phyloP scores from a whole-genome alignment of 2,113 vertebrate species.

The Apistogramma diplotaenia region DNA sequence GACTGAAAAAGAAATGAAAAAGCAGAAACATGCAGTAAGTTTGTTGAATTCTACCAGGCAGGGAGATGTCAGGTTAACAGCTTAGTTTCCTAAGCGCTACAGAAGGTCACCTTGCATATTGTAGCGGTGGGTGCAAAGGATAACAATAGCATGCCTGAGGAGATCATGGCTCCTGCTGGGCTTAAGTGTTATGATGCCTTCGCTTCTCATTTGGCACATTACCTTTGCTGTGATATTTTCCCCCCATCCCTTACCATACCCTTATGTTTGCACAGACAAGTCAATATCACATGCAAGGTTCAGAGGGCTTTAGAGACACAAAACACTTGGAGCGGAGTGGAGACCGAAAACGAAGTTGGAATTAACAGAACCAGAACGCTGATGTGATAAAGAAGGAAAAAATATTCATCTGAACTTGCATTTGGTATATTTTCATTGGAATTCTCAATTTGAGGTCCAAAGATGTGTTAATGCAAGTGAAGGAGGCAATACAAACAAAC shows the following conservation, averaged over 20 bases:
- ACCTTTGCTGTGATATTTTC: neutral
- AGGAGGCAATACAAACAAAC: neutral
- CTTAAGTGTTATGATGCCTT: constrained; percentile 10
- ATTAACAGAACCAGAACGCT: neutral
- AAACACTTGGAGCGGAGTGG: neutral
- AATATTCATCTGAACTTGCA: neutral
- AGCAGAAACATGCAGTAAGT: neutral
- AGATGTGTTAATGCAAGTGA: neutral
- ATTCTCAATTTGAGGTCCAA: neutral
- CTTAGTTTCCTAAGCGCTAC: neutral
- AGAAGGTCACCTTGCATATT: constrained; percentile 17
- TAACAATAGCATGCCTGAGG: constrained; percentile 16
- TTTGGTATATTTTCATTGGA: neutral
- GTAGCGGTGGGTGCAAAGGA: constrained; percentile 1
- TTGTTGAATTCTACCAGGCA: neutral
- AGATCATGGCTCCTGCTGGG: neutral
- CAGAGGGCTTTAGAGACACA: neutral
- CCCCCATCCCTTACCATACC: too few relatives aligned
- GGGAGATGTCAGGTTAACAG: neutral
- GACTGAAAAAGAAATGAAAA: neutral
- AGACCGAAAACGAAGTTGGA: neutral
- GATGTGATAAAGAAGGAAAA: neutral
- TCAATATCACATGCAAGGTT: neutral
- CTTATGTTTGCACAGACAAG: neutral
- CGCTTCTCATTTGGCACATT: neutral